A percentile compares a stretch with the other conserved stretches of the same genome.
phyloP scores from a whole-genome alignment of 2,888 invertebrate genomes.

The Clanis bilineata region DNA sequence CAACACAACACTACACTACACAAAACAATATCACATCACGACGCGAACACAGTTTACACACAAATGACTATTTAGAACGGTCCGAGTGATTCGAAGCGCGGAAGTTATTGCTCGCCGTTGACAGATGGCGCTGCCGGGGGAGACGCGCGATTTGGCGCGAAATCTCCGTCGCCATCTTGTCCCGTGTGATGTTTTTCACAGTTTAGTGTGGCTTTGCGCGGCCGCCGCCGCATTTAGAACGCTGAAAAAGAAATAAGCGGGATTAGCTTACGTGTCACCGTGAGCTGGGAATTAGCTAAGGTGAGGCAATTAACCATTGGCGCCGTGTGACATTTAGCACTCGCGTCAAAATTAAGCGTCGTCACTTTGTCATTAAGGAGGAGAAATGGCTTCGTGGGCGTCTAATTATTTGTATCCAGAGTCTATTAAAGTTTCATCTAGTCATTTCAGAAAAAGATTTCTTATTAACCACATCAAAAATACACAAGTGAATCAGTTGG shows the following conservation, averaged over 20 bases:
- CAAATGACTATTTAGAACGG: conserved; percentile 71
- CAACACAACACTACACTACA: conserved; percentile 58
- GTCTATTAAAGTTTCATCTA: neutral
- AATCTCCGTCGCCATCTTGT: conserved; percentile 67
- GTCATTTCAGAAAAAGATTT: neutral
- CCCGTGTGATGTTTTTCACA: conserved; percentile 67
- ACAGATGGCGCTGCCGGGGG: conserved; percentile 58
- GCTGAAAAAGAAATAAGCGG: conserved; percentile 68
- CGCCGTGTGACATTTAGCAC: conserved; percentile 41
- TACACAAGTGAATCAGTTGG: neutral
- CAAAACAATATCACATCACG: conserved; percentile 62
- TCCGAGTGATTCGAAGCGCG: conserved; percentile 63
- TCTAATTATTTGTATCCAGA: neutral
- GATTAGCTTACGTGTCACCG: conserved; percentile 54
- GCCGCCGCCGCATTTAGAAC: conserved; percentile 59
- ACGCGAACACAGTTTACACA: conserved; percentile 61
- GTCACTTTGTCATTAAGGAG: conserved; percentile 37
- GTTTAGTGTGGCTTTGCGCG: conserved; percentile 57
- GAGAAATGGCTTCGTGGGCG: neutral
- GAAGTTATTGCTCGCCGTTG: conserved; percentile 52
- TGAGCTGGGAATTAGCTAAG: conserved; percentile 37
- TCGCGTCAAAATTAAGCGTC: conserved; percentile 56
- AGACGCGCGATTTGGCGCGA: conserved; percentile 66
- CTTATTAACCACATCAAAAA: neutral
- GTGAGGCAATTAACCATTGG: conserved; percentile 54